A percentile compares a stretch with the other conserved stretches of the same genome.
phyloP scores from a whole-genome alignment of 2,888 invertebrate genomes.

The Lissocephala sabroskyi region DNA sequence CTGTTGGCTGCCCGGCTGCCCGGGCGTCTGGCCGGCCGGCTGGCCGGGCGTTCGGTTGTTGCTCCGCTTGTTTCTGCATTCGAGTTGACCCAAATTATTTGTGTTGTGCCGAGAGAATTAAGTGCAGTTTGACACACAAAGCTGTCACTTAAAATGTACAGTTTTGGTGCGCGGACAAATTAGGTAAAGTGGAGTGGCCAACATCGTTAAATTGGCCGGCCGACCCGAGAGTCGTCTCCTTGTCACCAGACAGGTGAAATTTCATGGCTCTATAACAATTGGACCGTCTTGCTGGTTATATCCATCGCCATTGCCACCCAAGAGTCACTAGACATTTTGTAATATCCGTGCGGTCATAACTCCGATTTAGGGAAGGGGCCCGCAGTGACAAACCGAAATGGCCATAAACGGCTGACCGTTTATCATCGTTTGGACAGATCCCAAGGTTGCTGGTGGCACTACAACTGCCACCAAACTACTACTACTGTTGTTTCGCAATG shows the following conservation, averaged over 20 bases:
- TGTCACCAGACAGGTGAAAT: conserved; percentile 13
- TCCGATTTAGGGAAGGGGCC: too few relatives aligned
- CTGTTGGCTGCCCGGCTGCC: conserved; percentile 21
- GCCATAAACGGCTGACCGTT: conserved; percentile 36
- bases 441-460: conserved; percentile 39
- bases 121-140: conserved; percentile 36
- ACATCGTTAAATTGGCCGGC: neutral
- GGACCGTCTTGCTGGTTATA: too few relatives aligned
- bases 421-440: conserved; percentile 33
- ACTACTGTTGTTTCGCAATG: conserved; percentile 19
- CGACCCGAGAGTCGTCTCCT: neutral
- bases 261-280: neutral
- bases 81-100: conserved; percentile 49
- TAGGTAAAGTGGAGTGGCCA: neutral
- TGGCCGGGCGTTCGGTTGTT: conserved; percentile 29
- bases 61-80: conserved; percentile 23
- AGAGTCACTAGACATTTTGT: too few relatives aligned
- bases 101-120: conserved; percentile 39
- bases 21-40: too few relatives aligned
- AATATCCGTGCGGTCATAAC: too few relatives aligned
- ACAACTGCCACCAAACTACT: too few relatives aligned
- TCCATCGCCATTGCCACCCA: too few relatives aligned
- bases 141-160: conserved; percentile 36
- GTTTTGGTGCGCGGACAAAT: conserved; percentile 4
- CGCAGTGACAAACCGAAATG: conserved; percentile 20